Evolutionary conservation across 2,797 vertebrate genomes (phyloP).

Genomic region (Tympanoctomys barrerae): DNA sequence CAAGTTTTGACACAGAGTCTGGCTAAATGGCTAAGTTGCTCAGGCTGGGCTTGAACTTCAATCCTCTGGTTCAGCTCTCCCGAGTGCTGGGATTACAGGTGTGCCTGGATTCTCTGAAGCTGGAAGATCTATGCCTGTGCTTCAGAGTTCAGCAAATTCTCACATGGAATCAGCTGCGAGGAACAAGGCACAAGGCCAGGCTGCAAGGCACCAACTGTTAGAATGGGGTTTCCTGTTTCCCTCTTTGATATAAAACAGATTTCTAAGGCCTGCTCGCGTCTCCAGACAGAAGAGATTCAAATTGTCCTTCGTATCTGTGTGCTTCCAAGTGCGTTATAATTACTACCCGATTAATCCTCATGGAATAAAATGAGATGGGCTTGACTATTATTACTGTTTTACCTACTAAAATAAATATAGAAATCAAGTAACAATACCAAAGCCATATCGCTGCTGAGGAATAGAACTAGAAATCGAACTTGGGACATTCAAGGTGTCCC

Average conservation of each 20-base stretch:
- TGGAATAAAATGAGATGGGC: not conserved
- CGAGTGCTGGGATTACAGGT: not conserved
- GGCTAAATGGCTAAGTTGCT: not conserved
- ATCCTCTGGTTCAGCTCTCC: not conserved
- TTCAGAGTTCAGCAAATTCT: not conserved
- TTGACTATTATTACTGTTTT: conserved; percentile 1
- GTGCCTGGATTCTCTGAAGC: not conserved
- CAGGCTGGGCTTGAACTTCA: not conserved
- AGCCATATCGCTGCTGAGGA: not conserved
- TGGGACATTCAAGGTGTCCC: not conserved
- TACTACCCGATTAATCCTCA: not conserved
- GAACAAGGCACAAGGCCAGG: not conserved
- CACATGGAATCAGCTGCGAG: not conserved
- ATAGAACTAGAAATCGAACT: not conserved
- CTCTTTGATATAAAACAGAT: not conserved
- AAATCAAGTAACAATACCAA: not conserved
- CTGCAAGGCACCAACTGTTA: not conserved
- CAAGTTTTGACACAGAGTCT: not conserved
- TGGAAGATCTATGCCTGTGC: not conserved
- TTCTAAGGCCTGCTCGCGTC: not conserved
- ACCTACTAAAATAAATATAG: not conserved
- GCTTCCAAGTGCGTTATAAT: not conserved
- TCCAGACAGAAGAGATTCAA: not conserved
- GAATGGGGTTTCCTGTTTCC: not conserved
- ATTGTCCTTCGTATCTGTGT: not conserved